These are phyloP conservation scores for Oreonectes daqikongensis DNA, from an alignment of 2,797 vertebrate genomes.

Conservation along the genomic window DNA sequence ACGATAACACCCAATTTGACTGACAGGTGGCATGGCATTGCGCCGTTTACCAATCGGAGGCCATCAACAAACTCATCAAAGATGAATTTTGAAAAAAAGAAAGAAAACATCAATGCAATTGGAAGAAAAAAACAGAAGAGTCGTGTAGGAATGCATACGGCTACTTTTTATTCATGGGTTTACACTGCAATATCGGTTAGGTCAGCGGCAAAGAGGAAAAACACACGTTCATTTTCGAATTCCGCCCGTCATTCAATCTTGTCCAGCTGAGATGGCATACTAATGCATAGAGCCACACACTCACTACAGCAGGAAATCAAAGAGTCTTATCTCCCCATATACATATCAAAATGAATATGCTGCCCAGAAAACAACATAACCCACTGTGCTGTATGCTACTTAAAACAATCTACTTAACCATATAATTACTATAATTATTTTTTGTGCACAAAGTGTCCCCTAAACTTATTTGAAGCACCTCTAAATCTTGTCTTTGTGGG, in stretches of 20 bases:
- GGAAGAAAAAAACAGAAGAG: slow-evolving; percentile 28
- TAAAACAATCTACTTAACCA: background rate
- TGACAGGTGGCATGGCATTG: slow-evolving; percentile 52
- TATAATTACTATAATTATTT: background rate
- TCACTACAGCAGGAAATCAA: slow-evolving; percentile 29
- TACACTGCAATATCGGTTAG: slow-evolving; percentile 57
- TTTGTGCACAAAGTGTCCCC: background rate
- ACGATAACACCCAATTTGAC: slow-evolving; percentile 48
- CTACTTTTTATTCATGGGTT: slow-evolving; percentile 69
- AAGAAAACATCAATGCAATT: slow-evolving; percentile 49
- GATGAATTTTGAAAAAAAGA: slow-evolving; percentile 58
- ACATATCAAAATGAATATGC: slow-evolving; percentile 32
- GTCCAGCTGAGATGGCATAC: slow-evolving; percentile 33
- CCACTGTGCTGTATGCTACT: background rate
- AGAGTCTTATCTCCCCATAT: slow-evolving; percentile 6
- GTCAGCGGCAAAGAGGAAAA: slow-evolving; percentile 37
- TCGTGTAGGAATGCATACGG: slow-evolving; percentile 41
- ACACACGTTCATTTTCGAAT: slow-evolving; percentile 31
- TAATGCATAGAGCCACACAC: slow-evolving; percentile 13
- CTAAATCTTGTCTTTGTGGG: too few relatives aligned
- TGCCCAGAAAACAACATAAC: slow-evolving; percentile 14
- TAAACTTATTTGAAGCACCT: too few relatives aligned
- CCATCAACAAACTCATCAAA: slow-evolving; percentile 46
- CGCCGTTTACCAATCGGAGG: slow-evolving; percentile 50
- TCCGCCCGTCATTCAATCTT: slow-evolving; percentile 35